Conservation (phyloP, 2,888 invertebrate genomes). For the Tenthredo notha region DNA sequence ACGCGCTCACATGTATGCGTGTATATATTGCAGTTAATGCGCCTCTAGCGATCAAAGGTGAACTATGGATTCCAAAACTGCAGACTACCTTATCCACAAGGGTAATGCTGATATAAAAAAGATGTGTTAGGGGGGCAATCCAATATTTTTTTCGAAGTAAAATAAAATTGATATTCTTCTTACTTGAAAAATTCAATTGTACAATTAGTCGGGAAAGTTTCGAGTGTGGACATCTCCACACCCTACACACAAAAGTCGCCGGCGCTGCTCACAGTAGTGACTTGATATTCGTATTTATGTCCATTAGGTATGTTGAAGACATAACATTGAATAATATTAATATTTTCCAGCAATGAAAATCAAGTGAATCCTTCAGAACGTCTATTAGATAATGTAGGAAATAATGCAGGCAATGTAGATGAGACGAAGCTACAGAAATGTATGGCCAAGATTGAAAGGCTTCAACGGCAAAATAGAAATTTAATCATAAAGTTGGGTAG, state of each 20-base stretch:
- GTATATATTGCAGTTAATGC: not conserved
- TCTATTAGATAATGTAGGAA: no score
- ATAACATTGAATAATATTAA: no score
- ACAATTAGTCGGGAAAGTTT: constrained; percentile 23
- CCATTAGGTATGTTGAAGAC: no score
- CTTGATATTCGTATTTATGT: no score
- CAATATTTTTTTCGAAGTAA: constrained; percentile 25
- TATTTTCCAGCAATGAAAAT: no score
- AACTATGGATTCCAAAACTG: constrained; percentile 5
- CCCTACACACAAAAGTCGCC: constrained; percentile 45
- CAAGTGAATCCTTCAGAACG: no score
- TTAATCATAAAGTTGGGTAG: no score
- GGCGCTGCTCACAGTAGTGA: no score
- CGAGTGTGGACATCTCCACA: constrained; percentile 51
- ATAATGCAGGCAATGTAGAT: no score
- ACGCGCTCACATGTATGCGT: not conserved
- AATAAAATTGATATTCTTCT: constrained; percentile 28
- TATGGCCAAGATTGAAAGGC: no score
- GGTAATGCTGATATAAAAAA: constrained; percentile 21
- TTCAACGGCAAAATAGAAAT: no score
- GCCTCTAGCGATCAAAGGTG: constrained; percentile 20
- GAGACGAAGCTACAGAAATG: no score
- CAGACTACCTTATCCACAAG: constrained; percentile 25
- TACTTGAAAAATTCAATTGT: constrained; percentile 14
- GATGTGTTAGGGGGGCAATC: not conserved